Evolutionary conservation across 1,140 invertebrate species (phyloP), one percentile per base, ranked within the genome.

Genomic region (Elymnias hypermnestra): DNA sequence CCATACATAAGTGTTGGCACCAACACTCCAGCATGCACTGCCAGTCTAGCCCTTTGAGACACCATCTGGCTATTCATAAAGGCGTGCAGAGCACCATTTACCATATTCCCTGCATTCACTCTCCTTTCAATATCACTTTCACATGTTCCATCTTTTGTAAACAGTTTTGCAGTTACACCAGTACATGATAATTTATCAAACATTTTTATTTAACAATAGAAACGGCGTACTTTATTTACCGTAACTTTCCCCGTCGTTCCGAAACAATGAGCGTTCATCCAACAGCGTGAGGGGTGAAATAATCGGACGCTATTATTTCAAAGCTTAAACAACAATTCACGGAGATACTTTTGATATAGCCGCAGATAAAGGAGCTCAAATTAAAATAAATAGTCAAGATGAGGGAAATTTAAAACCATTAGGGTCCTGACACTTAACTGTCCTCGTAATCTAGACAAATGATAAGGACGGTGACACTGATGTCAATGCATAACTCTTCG

Each of bases 321-420:
- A 2, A 33, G 31, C 13, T 33, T 33, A 33, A 17, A 13, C 31
- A 31, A 17, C 31, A 33, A 5, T 18, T 33, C 14, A 9, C 31
- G 6, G n/a, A 7, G 31, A 33, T 33, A 17, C 4, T 14, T 15
- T 31, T 31, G 14, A 33, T 17, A 7, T 8, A 17, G 3, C n/a
- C 31, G 1, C 31, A 33, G 31, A 33, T 18, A 33, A 33, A 3
- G 14, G 31, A 33, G 13, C 31, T 33, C 8, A 33, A 33, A 33
- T 33, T 13, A 33, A 9, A 33, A 33, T 33, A 33, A 33, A 33
- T 33, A 33, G 31, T 8, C 31, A 8, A 33, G 31, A 33, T 33
- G 31, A 33, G 15, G n/a, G 15, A 17, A 8, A 15, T 33, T 33
- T 17, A 33, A 33, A 33, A n/a, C 31, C 31, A 33, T 33, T 33